Evolutionary conservation across 1,140 invertebrate species (phyloP).

Genomic region (Dryas iulia): DNA sequence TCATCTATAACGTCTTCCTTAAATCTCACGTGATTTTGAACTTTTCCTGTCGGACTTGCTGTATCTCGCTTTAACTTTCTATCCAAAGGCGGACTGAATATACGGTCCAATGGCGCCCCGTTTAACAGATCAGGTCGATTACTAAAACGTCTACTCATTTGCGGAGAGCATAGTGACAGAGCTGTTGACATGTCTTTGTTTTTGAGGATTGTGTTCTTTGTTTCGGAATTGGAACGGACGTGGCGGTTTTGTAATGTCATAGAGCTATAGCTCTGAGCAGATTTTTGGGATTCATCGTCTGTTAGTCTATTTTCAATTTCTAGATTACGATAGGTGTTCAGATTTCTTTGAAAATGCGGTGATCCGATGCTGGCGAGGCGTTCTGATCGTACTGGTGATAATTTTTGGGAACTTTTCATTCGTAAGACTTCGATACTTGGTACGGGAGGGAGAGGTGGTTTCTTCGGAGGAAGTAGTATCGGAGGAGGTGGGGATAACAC

Average conservation of each 20-base stretch:
- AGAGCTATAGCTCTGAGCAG: conserved; percentile 76
- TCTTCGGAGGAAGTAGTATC: conserved; percentile 83
- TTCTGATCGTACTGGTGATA: conserved; percentile 61
- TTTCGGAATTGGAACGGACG: conserved; percentile 75
- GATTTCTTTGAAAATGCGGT: conserved; percentile 81
- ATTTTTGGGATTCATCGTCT: conserved; percentile 56
- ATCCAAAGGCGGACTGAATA: conserved; percentile 59
- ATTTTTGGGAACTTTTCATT: conserved; percentile 74
- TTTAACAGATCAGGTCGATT: conserved; percentile 65
- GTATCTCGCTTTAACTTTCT: conserved; percentile 59
- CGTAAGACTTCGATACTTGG: conserved; percentile 82
- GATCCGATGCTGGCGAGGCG: conserved; percentile 82
- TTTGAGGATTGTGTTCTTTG: conserved; percentile 74
- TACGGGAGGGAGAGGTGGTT: conserved; percentile 86
- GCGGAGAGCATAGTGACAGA: conserved; percentile 77
- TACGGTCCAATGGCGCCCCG: conserved; percentile 59
- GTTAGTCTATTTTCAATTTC: conserved; percentile 69
- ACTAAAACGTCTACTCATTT: conserved; percentile 77
- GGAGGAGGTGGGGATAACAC: conserved; percentile 81
- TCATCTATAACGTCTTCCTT: conserved; percentile 74
- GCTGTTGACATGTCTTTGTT: conserved; percentile 75
- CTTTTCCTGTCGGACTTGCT: conserved; percentile 57
- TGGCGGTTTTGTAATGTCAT: conserved; percentile 70
- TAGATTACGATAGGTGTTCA: conserved; percentile 78
- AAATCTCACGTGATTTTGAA: conserved; percentile 75